A percentile compares a stretch with the other conserved stretches of the same genome.
phyloP scores from a whole-genome alignment of 2,888 invertebrate genomes.

The Drosophila pullipes region DNA sequence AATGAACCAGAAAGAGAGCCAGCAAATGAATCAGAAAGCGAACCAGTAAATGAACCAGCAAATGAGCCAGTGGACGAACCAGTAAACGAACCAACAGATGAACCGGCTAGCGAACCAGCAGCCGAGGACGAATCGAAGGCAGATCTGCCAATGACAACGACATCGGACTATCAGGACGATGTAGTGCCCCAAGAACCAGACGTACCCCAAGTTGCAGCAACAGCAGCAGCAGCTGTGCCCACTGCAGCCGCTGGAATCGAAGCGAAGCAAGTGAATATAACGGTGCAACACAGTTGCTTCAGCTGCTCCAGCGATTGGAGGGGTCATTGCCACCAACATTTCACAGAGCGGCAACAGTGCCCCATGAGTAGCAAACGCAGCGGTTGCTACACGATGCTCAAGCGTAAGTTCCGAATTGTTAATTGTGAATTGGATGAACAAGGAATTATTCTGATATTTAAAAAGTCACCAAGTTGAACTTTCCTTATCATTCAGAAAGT shows the following conservation, averaged over 20 bases:
- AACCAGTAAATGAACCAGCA: background rate
- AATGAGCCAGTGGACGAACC: background rate
- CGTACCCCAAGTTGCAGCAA: background rate
- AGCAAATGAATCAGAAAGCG: background rate
- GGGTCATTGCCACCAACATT: constrained; percentile 30
- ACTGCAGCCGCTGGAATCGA: background rate
- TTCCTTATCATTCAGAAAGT: background rate
- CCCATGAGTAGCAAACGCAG: constrained; percentile 16
- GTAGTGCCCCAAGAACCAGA: constrained; percentile 8
- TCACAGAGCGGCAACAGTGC: constrained; percentile 15
- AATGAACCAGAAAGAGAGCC: background rate
- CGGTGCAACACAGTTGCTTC: constrained; percentile 23
- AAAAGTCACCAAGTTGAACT: background rate
- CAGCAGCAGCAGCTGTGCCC: background rate
- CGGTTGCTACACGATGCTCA: constrained; percentile 72
- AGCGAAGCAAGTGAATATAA: background rate
- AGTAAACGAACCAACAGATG: background rate
- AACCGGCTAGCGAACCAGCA: background rate
- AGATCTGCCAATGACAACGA: background rate
- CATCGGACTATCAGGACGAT: constrained; percentile 50
- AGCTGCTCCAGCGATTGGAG: constrained; percentile 38
- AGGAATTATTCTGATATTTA: background rate
- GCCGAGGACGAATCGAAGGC: background rate
- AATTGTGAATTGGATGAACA: background rate
- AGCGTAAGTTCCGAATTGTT: constrained; percentile 51